Evolutionary conservation across 2,797 vertebrate genomes (phyloP), one percentile per base, ranked within the genome.

Genomic region (Enteromius treurensis): DNA sequence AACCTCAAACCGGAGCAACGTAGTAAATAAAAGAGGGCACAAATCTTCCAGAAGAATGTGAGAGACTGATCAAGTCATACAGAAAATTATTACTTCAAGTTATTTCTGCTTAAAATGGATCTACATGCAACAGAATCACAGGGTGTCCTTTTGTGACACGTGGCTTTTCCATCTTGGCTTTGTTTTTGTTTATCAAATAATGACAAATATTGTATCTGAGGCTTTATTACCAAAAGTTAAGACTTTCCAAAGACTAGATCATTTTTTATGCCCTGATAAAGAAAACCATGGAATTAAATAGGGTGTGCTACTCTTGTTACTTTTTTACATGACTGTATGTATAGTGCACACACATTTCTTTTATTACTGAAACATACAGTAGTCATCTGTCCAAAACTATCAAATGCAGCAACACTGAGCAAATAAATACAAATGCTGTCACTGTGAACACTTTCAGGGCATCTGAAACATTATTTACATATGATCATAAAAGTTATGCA

Each of bases 361-460:
- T n/a, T n/a, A 7, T 14, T 23, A 58, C 17, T 69, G 23, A 80
- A 64, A 62, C 53, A 60, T 49, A 37, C 5, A 58, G 62, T 37
- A 49, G 40, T 49, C 42, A 64, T 47, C 21, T 49, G 9, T 40
- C 29, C 42, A 81, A n/a, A 81, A 51, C n/a, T 2, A 23, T 23
- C 21, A 73, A 81, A 64, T 32, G 40, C 26, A 26, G 51, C 29
- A 74, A 37, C 42, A 37, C 55, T 1, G 40, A 81, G 1, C 55
- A n/a, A 64, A 81, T 81, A 81, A 49, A 74, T 74, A 64, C 37
- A 74, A 74, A 49, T 17, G 29, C 5, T 10, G n/a, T 64, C 23
- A 79, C 55, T 42, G 32, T 55, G 51, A 79, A 34, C 49, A 69
- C 53, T 71, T 71, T 32, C 19, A 9, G 51, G 60, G 26, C 15